These are phyloP conservation scores for Origma solitaria DNA, from an alignment of 2,113 vertebrate genomes.

Conservation along the genomic window DNA sequence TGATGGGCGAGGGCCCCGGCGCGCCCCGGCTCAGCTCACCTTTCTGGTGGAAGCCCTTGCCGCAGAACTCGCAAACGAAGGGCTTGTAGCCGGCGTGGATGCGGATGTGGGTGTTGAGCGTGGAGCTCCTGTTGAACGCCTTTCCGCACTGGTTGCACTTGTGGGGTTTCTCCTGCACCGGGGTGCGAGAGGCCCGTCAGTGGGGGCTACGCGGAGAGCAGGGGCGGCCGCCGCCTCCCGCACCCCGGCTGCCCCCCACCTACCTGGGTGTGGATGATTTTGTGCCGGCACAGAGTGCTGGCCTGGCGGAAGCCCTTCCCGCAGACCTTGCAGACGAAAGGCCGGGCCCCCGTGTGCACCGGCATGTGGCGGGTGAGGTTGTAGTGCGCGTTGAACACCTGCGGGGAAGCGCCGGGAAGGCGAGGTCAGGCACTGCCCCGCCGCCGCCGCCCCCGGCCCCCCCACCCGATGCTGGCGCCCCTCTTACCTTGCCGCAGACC, in stretches of 20 bases:
- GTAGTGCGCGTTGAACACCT: slow-evolving; percentile 99
- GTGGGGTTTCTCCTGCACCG: slow-evolving; percentile 90
- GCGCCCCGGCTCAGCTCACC: slow-evolving; percentile 70
- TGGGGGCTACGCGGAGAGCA: not conserved
- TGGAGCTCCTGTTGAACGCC: slow-evolving; percentile 99
- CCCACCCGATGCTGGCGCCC: not conserved
- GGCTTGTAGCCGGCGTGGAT: slow-evolving; percentile 99
- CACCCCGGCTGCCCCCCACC: not conserved
- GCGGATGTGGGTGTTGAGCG: slow-evolving; percentile 95
- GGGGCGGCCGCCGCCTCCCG: not conserved
- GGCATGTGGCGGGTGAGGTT: slow-evolving; percentile 98
- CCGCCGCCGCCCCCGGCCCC: not conserved
- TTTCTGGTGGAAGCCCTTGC: slow-evolving; percentile 99
- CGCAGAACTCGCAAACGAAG: slow-evolving; percentile 97
- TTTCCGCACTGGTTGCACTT: slow-evolving; percentile 98
- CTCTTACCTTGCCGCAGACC: slow-evolving; percentile 94
- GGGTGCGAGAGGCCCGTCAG: slow-evolving; percentile 6
- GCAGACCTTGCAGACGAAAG: slow-evolving; percentile 97
- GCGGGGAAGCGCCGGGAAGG: slow-evolving; percentile 32
- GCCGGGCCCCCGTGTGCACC: slow-evolving; percentile 95
- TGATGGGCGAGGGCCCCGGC: not conserved
- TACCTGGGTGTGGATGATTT: slow-evolving; percentile 99
- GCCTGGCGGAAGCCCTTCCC: slow-evolving; percentile 97
- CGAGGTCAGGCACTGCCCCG: not conserved
- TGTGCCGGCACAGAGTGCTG: slow-evolving; percentile 95